A percentile compares a stretch with the other conserved stretches of the same genome.
These are phyloP conservation scores for Coilia nasus DNA, from an alignment of 2,797 vertebrate species.

Conservation along the genomic window DNA sequence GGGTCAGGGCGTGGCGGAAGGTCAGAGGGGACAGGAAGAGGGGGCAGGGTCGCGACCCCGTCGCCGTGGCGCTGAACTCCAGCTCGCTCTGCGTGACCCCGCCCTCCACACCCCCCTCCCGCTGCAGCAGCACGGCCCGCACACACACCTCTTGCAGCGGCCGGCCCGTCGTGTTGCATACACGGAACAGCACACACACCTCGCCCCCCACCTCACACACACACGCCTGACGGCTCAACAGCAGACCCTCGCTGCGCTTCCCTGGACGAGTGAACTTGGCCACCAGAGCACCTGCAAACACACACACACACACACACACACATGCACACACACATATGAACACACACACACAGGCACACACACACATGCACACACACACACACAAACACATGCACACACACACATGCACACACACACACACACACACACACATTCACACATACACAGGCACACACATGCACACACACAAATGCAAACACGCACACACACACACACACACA, in stretches of 20 bases:
- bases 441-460: too few species aligned
- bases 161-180: slow-evolving; percentile 86
- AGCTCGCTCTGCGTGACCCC: not conserved
- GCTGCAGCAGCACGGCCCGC: slow-evolving; percentile 82
- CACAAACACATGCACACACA: slow-evolving; percentile 65
- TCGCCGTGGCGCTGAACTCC: slow-evolving; percentile 81
- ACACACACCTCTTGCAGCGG: slow-evolving; percentile 87
- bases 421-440: too few species aligned
- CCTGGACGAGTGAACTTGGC: slow-evolving; percentile 96
- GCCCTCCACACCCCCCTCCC: not conserved
- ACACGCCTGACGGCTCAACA: slow-evolving; percentile 87
- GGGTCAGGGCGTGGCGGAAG: slow-evolving; percentile 85
- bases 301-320: too few species aligned
- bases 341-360: too few species aligned
- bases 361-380: too few species aligned
- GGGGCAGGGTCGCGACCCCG: slow-evolving; percentile 83
- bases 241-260: slow-evolving; percentile 89
- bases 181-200: slow-evolving; percentile 86
- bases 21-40: slow-evolving; percentile 94
- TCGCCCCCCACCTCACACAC: slow-evolving; percentile 85
- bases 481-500: too few species aligned
- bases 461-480: slow-evolving; percentile 67
- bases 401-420: slow-evolving; percentile 47
- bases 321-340: too few species aligned
- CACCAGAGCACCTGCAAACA: slow-evolving; percentile 89